Conservation (phyloP, 2,888 invertebrate genomes). For the Serripes groenlandicus region DNA sequence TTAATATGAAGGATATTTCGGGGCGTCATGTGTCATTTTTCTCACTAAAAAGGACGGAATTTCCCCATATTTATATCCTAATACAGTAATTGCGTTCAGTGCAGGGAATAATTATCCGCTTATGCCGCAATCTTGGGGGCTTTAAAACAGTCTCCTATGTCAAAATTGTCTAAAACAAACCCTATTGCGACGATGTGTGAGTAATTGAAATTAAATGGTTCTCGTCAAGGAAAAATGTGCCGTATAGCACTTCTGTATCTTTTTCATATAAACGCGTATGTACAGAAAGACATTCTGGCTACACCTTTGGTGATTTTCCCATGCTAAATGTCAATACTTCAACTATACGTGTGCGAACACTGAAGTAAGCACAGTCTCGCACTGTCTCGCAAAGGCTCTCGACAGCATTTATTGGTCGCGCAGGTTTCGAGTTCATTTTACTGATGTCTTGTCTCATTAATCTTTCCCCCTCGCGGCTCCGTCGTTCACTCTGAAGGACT, state of each 20-base stretch:
- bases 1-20: constrained; percentile 15
- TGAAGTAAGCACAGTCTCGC: too few relatives aligned
- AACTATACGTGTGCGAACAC: too few relatives aligned
- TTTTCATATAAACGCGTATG: too few relatives aligned
- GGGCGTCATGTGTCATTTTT: constrained; percentile 50
- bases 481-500: background rate
- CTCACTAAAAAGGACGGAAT: constrained; percentile 43
- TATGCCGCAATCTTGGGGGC: constrained; percentile 15
- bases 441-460: too few relatives aligned
- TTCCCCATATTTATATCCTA: constrained; percentile 58
- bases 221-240: background rate
- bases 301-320: too few relatives aligned
- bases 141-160: constrained; percentile 20
- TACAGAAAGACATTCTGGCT: too few relatives aligned
- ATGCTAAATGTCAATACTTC: too few relatives aligned
- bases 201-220: constrained; percentile 54
- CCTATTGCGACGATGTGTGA: constrained; percentile 43
- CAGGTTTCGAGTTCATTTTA: too few relatives aligned
- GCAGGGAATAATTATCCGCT: constrained; percentile 25
- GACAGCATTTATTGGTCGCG: too few relatives aligned
- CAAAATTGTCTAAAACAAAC: constrained; percentile 58
- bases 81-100: constrained; percentile 28
- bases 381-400: too few relatives aligned
- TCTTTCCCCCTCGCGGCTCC: background rate
- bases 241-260: too few relatives aligned